Percentiles rank a stretch among this genome's conserved stretches.
Evolutionary conservation across 1,140 invertebrate species (phyloP).

Genomic region (Dufourea novaeangliae): DNA sequence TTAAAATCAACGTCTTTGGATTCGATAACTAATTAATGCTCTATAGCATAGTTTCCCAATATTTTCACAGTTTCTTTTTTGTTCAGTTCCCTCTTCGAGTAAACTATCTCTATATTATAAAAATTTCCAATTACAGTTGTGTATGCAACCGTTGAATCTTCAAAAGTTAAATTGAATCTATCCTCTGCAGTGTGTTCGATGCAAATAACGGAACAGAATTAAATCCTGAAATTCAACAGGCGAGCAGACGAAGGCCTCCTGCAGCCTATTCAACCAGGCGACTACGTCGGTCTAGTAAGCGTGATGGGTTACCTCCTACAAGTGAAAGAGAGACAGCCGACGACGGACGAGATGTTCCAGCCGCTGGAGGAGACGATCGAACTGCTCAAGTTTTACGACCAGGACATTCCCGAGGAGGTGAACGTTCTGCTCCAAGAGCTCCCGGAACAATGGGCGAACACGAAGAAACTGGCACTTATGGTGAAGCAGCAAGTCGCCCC

Average conservation of each 20-base stretch:
- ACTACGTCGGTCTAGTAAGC: conserved; percentile 89
- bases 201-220: neutral
- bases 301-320: conserved; percentile 92
- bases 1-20: too few species aligned
- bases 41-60: too few species aligned
- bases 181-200: too few species aligned
- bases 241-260: conserved; percentile 87
- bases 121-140: too few species aligned
- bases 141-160: too few species aligned
- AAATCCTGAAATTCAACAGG: conserved; percentile 5
- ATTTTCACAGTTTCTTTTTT: too few species aligned
- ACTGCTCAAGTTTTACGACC: conserved; percentile 92
- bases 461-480: conserved; percentile 94
- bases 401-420: conserved; percentile 93
- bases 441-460: conserved; percentile 97
- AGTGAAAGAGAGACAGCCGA: conserved; percentile 89
- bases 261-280: conserved; percentile 90
- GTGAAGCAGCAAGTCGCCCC: conserved; percentile 97
- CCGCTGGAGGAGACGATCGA: conserved; percentile 94
- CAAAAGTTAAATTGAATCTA: too few species aligned
- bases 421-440: conserved; percentile 93
- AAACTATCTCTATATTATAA: too few species aligned
- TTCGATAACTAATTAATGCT: too few species aligned
- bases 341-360: conserved; percentile 96
- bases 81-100: too few species aligned